Evolutionary conservation across 2,797 vertebrate genomes (phyloP).

Genomic region (Molossus molossus): DNA sequence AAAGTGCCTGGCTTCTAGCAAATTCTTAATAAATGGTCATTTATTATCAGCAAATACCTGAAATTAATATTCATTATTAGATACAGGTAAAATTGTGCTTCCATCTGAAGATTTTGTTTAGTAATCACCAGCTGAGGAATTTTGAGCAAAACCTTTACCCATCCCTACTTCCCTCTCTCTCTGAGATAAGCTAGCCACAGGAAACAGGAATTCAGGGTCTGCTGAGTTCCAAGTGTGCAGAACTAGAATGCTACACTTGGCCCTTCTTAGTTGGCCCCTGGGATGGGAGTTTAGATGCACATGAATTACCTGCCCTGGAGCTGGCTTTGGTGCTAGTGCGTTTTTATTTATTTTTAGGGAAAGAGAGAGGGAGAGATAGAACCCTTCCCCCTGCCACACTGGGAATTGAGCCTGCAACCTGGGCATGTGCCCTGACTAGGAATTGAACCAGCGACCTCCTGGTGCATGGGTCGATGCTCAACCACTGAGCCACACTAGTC

Average conservation of each 20-base stretch:
- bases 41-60: conserved; percentile 41
- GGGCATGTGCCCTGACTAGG: too few relatives aligned
- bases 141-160: neutral
- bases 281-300: neutral
- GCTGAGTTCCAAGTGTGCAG: neutral
- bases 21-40: neutral
- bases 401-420: too few relatives aligned
- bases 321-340: neutral
- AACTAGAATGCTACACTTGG: neutral
- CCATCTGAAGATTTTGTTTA: conserved; percentile 52
- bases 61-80: conserved; percentile 46
- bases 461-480: too few relatives aligned
- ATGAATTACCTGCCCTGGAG: neutral
- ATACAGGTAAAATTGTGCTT: conserved; percentile 14
- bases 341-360: too few relatives aligned
- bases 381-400: too few relatives aligned
- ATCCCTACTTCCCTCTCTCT: neutral
- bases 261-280: neutral
- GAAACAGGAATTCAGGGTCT: neutral
- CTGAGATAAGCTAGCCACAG: neutral
- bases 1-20: neutral
- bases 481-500: too few relatives aligned
- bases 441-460: too few relatives aligned
- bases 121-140: conserved; percentile 23
- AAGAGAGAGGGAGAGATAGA: too few relatives aligned